Percentiles rank a stretch among this genome's conserved stretches.
Evolutionary conservation across 2,888 invertebrate genomes (phyloP).

Genomic region (Panopea generosa): DNA sequence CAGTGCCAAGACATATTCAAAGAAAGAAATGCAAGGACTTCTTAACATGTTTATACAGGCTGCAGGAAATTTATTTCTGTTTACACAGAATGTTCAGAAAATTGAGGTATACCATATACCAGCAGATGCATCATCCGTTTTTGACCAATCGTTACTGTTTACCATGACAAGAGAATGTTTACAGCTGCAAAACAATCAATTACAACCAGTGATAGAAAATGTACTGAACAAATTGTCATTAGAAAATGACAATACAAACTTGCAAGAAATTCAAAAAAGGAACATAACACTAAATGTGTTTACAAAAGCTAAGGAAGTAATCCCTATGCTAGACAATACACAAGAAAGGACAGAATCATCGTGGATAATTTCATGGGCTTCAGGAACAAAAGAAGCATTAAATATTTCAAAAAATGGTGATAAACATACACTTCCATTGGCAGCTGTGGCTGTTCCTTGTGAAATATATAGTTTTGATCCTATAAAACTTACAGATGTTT

Average conservation of each 20-base stretch:
- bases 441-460: conserved; percentile 73
- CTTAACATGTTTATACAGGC: conserved; percentile 72
- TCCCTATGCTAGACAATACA: neutral
- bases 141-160: conserved; percentile 6
- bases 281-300: too few relatives aligned
- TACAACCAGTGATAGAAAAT: neutral
- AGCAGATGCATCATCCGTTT: neutral
- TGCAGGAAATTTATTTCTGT: conserved; percentile 79
- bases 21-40: conserved; percentile 71
- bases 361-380: conserved; percentile 48
- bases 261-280: conserved; percentile 14
- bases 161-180: conserved; percentile 6
- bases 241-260: neutral
- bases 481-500: neutral
- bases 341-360: neutral
- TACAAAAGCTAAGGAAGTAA: too few relatives aligned
- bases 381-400: conserved; percentile 18
- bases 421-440: conserved; percentile 56
- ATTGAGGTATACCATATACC: conserved; percentile 75
- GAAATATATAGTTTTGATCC: neutral
- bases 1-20: conserved; percentile 64
- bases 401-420: conserved; percentile 1
- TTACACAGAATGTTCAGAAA: conserved; percentile 80
- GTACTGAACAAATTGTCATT: conserved; percentile 7
- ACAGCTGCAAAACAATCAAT: neutral